Evolutionary conservation across 2,113 vertebrate genomes (phyloP), one percentile per base, ranked within the genome.

Genomic region (Columba janthina): DNA sequence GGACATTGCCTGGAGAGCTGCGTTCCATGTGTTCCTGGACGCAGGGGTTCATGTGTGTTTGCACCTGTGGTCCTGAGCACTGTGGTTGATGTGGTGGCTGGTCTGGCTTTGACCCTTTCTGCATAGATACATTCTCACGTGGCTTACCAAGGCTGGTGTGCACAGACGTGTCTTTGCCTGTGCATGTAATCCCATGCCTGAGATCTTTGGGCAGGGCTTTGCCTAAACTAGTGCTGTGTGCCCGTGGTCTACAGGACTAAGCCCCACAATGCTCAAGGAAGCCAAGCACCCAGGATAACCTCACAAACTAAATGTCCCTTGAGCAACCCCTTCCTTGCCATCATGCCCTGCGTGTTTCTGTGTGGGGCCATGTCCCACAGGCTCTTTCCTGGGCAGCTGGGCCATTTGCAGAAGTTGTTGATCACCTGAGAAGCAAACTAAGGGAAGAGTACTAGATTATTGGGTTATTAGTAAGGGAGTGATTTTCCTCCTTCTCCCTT

Each of bases 331-430:
- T 78, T 77, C 38, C 50, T 57, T 17, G 24, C 44, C 61, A 21
- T 20, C 1, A 2, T 42, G 40, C 26, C 42, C 75, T 18, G 22
- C 0, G 0, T 10, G 10, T 22, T 64, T 50, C 61, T 70, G 38
- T 31, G 18, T 7, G 29, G 7, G 18, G 4, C 70, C 9, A 0
- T 2, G 64, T 38, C 46, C 44, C 61, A 31, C 25, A 20, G 29
- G 71, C 46, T 76, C 17, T 21, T 50, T 57, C 11, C 36, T 61
- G 50, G 38, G 51, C 51, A 67, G 10, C 0, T 54, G 36, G 64
- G 51, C 28, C 24, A 32, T 53, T n/a, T 79, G 44, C 44, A 88
- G 62, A 16, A 78, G 36, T 86, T 34, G 34, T 0, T 66, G 28
- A 26, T 79, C 40, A 65, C n/a, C 19, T 60, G 70, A 60, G 64